Evolutionary conservation across 23 tunicate species (phyloP), one percentile per base, ranked within the genome.

Genomic region (Trididemnum miniatum): DNA sequence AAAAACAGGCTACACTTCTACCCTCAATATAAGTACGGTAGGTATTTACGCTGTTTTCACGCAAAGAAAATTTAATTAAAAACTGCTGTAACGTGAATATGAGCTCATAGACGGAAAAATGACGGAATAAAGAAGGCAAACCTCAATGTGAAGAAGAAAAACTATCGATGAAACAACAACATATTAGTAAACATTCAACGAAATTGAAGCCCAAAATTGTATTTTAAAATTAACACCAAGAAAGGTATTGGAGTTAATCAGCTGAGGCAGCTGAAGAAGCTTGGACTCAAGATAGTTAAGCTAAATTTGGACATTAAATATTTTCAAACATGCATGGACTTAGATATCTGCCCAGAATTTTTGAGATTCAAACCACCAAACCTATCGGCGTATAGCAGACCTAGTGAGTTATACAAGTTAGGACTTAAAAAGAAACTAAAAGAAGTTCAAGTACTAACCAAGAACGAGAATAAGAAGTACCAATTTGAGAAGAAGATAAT

Each of bases 271-370:
- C 67, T 62, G 28, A 26, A 62, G n/a, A 62, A n/a, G n/a, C 26
- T 24, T 62, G 26, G 4, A 3, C 26, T 62, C 25, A 62, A 62
- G n/a, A 5, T 62, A 22, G 29, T 62, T 5, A 62, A 62, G n/a
- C 67, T 62, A 5, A 62, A 62, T 5, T n/a, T 62, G 3, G 67
- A 62, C 26, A 3, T 62, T 22, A 62, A n/a, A 26, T 62, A 62
- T 62, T 62, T 62, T n/a, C 26, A 62, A 22, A 62, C 67, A 20
- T 62, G 67, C 26, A 20, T 62, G 23, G 67, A 62, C 26, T 26
- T 62, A 12, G n/a, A n/a, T 62, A 62, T 62, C 29, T 62, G 67
- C 26, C 67, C 67, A 62, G n/a, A 62, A 62, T 62, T 62, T 62
- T 20, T 62, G 5, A 62, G n/a, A 24, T 62, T 62, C 29, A 62